phyloP scores from a whole-genome alignment of 2,797 vertebrate genomes.

The Numenius phaeopus region DNA sequence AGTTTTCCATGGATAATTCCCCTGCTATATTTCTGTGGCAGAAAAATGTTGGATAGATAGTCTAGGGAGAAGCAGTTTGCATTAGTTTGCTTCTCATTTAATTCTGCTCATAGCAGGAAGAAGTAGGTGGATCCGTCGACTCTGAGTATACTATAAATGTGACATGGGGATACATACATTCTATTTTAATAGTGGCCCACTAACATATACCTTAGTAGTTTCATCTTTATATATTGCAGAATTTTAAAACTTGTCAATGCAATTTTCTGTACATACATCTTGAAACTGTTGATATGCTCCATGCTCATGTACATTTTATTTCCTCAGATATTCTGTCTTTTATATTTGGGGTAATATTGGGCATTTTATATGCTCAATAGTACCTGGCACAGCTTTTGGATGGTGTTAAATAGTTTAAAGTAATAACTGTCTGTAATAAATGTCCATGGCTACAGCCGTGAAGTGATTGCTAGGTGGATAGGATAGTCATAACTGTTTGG shows the following conservation, averaged over 20 bases:
- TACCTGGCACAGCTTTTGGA: not conserved
- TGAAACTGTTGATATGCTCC: not conserved
- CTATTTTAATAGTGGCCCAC: not conserved
- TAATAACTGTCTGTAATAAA: not conserved
- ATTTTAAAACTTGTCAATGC: not conserved
- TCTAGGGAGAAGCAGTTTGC: not conserved
- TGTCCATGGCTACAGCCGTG: not conserved
- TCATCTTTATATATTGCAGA: not conserved
- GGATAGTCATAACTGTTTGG: not conserved
- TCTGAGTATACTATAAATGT: not conserved
- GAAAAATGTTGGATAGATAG: not conserved
- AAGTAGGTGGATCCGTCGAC: not conserved
- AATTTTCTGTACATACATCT: not conserved
- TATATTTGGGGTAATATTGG: not conserved
- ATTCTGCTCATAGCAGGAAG: not conserved
- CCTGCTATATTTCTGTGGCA: not conserved
- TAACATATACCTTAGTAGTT: not conserved
- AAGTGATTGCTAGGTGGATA: not conserved
- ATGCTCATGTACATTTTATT: not conserved
- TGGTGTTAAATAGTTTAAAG: not conserved
- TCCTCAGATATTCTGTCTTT: not conserved
- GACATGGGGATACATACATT: not conserved
- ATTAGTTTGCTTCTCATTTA: not conserved
- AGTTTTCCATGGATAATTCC: not conserved
- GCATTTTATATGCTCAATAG: not conserved